These are phyloP conservation scores for Halcyon chelicuti DNA, from an alignment of 2,797 vertebrate species.

Conservation along the genomic window DNA sequence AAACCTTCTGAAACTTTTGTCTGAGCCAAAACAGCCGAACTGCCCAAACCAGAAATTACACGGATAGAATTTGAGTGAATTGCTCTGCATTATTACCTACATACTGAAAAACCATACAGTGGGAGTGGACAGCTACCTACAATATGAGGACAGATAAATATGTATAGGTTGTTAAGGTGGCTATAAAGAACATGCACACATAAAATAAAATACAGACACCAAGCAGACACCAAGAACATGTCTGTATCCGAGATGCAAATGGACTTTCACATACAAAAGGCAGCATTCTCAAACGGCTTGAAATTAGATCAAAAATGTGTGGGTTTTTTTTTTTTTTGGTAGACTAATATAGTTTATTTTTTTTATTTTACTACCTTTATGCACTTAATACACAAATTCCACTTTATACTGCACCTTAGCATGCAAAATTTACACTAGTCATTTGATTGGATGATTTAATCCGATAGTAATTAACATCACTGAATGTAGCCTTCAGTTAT, in stretches of 20 bases:
- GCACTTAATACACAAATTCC: not conserved
- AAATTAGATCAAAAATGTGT: not conserved
- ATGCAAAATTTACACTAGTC: not conserved
- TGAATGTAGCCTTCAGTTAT: not conserved
- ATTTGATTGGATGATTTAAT: not conserved
- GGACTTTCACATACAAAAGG: not conserved
- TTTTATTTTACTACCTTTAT: not conserved
- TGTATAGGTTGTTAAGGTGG: not conserved
- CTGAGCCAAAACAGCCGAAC: not conserved
- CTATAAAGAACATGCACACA: not conserved
- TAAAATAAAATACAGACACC: not conserved
- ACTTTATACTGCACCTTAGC: not conserved
- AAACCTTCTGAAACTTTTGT: not conserved
- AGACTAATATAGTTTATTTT: not conserved
- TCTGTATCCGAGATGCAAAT: not conserved
- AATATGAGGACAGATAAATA: not conserved
- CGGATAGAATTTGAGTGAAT: not conserved
- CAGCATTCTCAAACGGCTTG: not conserved
- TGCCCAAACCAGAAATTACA: not conserved
- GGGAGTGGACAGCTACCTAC: not conserved
- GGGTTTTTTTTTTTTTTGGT: not conserved
- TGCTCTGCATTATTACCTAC: not conserved
- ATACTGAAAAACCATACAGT: not conserved
- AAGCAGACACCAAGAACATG: not conserved
- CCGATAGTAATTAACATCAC: not conserved